A percentile compares a stretch with the other conserved stretches of the same genome.
Conservation (phyloP, 2,113 vertebrate genomes). For the Prionailurus bengalensis region DNA sequence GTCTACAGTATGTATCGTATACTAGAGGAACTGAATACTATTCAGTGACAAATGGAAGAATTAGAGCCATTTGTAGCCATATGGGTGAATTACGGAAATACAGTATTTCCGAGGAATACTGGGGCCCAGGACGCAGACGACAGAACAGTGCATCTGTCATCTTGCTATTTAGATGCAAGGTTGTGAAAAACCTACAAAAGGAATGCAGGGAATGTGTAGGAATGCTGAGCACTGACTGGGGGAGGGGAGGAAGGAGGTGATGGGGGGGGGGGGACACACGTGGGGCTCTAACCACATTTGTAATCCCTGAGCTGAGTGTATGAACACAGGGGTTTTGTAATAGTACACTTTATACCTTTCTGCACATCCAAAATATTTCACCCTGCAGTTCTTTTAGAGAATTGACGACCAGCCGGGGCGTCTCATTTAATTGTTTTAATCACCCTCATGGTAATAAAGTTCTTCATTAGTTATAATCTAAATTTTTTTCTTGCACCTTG, state of each 20-base stretch:
- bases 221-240: background rate
- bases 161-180: background rate
- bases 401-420: background rate
- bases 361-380: accelerated
- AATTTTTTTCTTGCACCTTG: background rate
- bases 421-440: background rate
- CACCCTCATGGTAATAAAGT: background rate
- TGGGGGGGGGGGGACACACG: accelerated
- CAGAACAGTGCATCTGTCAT: background rate
- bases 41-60: background rate
- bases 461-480: background rate
- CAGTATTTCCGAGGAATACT: background rate
- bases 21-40: background rate
- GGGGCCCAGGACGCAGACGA: background rate
- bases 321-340: background rate
- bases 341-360: accelerated
- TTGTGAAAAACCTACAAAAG: background rate
- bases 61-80: background rate
- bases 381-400: background rate
- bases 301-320: no score
- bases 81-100: background rate
- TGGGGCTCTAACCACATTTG: background rate
- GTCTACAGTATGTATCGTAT: background rate
- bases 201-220: background rate
- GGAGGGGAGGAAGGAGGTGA: accelerated